Conservation (phyloP, 2,797 vertebrate species). For the Novumbra hubbsi region DNA sequence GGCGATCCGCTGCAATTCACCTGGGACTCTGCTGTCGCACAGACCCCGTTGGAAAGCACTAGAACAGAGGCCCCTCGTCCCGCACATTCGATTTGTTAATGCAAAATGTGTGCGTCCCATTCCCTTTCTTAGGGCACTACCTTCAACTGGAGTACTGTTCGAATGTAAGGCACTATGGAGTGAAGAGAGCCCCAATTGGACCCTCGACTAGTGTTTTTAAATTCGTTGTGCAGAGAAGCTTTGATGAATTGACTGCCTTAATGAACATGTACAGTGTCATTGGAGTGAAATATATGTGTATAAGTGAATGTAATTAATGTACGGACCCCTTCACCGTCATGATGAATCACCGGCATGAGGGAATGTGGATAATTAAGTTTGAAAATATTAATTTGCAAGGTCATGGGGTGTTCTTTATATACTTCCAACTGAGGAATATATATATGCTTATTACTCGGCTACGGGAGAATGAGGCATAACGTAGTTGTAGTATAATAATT, state of each 20-base stretch:
- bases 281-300: constrained; percentile 29
- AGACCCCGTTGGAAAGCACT: constrained; percentile 24
- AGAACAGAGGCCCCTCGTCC: constrained; percentile 9
- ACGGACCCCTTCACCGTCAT: constrained; percentile 28
- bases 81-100: constrained; percentile 24
- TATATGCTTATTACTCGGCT: constrained; percentile 6
- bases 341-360: constrained; percentile 44
- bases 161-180: background rate
- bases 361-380: constrained; percentile 53
- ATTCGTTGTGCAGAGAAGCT: constrained; percentile 33
- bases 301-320: constrained; percentile 34
- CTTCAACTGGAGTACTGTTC: background rate
- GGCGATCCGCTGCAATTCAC: constrained; percentile 22
- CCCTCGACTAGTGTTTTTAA: background rate
- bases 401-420: constrained; percentile 35
- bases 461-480: background rate
- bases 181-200: background rate
- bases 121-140: background rate
- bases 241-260: constrained; percentile 45
- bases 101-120: background rate
- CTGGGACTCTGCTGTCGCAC: constrained; percentile 20
- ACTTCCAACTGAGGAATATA: constrained; percentile 31
- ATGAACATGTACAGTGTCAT: constrained; percentile 24
- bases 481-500: background rate
- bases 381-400: constrained; percentile 58